Percentiles rank a stretch among this genome's conserved stretches.
These are phyloP conservation scores for Perithous albicinctus DNA, from an alignment of 2,888 invertebrate species.

Conservation along the genomic window DNA sequence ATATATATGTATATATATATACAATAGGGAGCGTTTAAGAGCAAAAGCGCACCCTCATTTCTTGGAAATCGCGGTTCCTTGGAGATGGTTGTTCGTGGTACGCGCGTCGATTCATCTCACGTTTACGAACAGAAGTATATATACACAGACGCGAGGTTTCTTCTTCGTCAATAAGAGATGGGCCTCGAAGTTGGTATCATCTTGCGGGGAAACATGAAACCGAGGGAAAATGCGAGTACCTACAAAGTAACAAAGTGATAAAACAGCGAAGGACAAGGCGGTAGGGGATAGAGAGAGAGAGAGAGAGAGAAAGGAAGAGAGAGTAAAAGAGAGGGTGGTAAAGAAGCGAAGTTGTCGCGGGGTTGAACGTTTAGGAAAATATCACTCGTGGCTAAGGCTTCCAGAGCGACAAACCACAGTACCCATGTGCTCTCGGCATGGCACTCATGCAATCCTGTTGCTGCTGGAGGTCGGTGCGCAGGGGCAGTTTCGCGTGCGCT, in stretches of 20 bases:
- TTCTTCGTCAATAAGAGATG: slow-evolving; percentile 22
- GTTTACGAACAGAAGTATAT: neutral
- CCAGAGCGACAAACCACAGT: slow-evolving; percentile 1
- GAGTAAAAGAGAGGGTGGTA: too few relatives aligned
- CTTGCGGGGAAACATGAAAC: slow-evolving; percentile 19
- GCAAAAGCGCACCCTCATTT: slow-evolving; percentile 22
- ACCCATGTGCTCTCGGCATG: slow-evolving; percentile 85
- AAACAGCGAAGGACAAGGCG: neutral
- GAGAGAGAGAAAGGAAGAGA: too few relatives aligned
- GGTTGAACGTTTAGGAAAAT: slow-evolving; percentile 7
- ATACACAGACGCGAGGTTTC: neutral
- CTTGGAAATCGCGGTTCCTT: slow-evolving; percentile 29
- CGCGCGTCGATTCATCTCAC: slow-evolving; percentile 30
- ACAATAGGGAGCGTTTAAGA: slow-evolving; percentile 5
- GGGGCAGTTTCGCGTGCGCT: slow-evolving; percentile 91
- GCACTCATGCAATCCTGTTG: slow-evolving; percentile 91
- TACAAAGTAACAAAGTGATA: slow-evolving; percentile 22
- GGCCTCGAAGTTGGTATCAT: slow-evolving; percentile 27
- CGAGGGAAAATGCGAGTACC: slow-evolving; percentile 21
- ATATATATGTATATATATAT: neutral
- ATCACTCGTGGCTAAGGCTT: slow-evolving; percentile 1
- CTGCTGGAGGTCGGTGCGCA: slow-evolving; percentile 91
- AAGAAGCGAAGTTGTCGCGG: neutral
- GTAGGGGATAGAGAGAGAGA: neutral
- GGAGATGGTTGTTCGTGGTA: slow-evolving; percentile 42